These are phyloP conservation scores for Hybognathus amarus DNA, from an alignment of 2,797 vertebrate genomes.

Conservation along the genomic window DNA sequence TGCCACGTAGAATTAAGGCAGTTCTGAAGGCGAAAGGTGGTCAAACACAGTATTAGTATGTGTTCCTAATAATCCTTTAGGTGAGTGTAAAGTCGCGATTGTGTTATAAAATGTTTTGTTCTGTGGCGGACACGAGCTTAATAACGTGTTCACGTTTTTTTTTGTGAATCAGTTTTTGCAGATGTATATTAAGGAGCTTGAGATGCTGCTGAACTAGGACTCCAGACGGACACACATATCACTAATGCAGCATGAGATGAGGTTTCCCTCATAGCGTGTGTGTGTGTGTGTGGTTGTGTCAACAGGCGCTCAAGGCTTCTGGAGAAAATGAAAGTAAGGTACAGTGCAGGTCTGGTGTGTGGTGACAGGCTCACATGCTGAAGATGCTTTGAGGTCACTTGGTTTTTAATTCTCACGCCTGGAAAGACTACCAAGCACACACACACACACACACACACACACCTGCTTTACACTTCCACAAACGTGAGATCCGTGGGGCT, in stretches of 20 bases:
- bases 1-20: too few species aligned
- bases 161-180: too few species aligned
- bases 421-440: not conserved
- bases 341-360: slow-evolving; percentile 3
- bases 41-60: too few species aligned
- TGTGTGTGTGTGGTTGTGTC: not conserved
- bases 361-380: not conserved
- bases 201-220: not conserved
- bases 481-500: not conserved
- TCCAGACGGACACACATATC: not conserved
- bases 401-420: slow-evolving; percentile 36
- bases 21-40: too few species aligned
- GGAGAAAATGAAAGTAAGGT: slow-evolving; percentile 53
- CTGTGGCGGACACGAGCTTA: too few species aligned
- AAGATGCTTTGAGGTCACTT: slow-evolving; percentile 47
- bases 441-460: not conserved
- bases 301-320: not conserved
- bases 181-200: not conserved
- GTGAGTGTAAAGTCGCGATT: too few species aligned
- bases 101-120: too few species aligned
- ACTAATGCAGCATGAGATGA: not conserved
- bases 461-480: not conserved
- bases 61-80: too few species aligned
- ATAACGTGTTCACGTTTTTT: too few species aligned
- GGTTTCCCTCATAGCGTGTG: not conserved